phyloP scores from a whole-genome alignment of 53 echinoderm and acorn worm genomes.

The Paracentrotus lividus region DNA sequence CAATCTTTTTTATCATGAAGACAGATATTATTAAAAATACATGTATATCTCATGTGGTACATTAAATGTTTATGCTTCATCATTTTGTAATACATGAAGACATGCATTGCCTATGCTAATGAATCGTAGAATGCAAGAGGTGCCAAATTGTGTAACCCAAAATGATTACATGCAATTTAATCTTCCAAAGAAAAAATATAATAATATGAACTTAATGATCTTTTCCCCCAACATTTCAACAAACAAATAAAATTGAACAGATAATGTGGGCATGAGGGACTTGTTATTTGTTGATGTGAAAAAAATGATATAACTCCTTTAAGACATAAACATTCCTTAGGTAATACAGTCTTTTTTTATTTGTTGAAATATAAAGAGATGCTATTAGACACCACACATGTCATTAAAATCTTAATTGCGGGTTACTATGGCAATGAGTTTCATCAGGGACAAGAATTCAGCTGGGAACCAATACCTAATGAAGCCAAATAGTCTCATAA shows the following conservation, averaged over 20 bases:
- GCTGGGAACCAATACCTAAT: background rate
- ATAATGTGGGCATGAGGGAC: background rate
- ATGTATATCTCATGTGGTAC: no score
- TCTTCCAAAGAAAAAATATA: background rate
- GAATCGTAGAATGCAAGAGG: background rate
- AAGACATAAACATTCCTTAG: background rate
- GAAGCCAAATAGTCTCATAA: background rate
- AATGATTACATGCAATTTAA: background rate
- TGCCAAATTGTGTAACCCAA: background rate
- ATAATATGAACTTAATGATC: background rate
- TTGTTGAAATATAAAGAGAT: background rate
- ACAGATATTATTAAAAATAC: no score
- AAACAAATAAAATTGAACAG: background rate
- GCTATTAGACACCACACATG: background rate
- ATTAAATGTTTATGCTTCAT: no score
- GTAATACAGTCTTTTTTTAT: background rate
- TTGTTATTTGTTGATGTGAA: no score
- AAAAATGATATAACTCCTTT: background rate
- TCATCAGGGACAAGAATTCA: background rate
- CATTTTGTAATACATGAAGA: background rate
- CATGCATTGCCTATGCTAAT: background rate
- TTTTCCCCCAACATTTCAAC: background rate
- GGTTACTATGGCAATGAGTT: background rate
- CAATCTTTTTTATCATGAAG: no score
- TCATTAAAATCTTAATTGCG: constrained; percentile 15